Evolutionary conservation across 2,888 invertebrate genomes (phyloP), one percentile per base, ranked within the genome.

Genomic region (Campoletis raptor): DNA sequence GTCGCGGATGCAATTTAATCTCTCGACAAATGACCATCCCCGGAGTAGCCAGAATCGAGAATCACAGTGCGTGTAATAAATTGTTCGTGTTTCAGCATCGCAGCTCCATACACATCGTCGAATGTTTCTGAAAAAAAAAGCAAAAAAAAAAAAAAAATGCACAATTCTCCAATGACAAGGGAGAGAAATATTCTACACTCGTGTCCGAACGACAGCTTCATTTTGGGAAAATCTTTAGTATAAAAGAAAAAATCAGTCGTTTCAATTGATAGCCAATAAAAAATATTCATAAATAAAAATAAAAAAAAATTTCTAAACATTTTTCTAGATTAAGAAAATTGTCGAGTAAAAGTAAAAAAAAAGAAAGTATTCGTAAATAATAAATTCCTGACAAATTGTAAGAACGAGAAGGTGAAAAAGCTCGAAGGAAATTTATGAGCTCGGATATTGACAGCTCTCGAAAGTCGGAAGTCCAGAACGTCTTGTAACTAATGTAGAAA

Each of bases 1-100:
- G 85, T 61, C 77, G 77, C 81, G 73, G 48, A 67, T 83, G 87
- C 86, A 87, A 88, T 88, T 87, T 87, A 88, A 88, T 88, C 88
- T 87, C 74, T 78, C 82, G 86, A 88, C 87, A 87, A 88, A 88
- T 85, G 77, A 78, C 77, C 82, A 42, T 84, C 69, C 74, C 81
- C 85, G 76, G 83, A 40, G 54, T n/a, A 61, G 21, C 70, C 54
- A 66, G 73, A 73, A 67, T 83, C 70, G 72, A 18, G 84, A 87
- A 86, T 88, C 87, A 84, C 76, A 80, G 57, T 86, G 88, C 83
- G 84, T 87, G 81, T 67, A 74, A 88, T 87, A 86, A 88, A 88
- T 88, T 84, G 61, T 24, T 42, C 54, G 79, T 86, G 70, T 61
- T 66, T 15, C 21, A 37, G 21, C 12, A 42, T 10, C 21, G 24